Conservation (phyloP, 2,113 vertebrate species). For the Alouatta palliata region DNA sequence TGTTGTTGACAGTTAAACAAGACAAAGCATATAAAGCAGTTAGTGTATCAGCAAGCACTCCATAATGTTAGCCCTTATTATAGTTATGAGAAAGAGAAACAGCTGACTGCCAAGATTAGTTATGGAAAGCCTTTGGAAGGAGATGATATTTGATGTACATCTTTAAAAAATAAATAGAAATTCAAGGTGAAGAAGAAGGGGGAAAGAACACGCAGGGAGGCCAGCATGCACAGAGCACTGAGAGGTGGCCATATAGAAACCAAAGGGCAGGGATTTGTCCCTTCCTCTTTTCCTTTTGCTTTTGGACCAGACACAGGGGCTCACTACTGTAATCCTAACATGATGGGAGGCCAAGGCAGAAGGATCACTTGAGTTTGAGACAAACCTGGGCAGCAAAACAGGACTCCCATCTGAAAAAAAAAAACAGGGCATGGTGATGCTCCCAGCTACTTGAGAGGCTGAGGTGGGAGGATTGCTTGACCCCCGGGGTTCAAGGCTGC, state of each 20-base stretch:
- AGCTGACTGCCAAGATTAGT: not conserved
- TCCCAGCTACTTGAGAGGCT: too few relatives aligned
- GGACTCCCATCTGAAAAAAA: not conserved
- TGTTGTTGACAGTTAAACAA: not conserved
- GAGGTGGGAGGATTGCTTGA: too few relatives aligned
- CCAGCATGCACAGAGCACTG: not conserved
- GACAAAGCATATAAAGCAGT: not conserved
- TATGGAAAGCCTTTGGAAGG: not conserved
- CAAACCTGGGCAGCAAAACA: not conserved
- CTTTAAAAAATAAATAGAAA: slow-evolving; percentile 13
- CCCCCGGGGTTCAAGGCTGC: too few relatives aligned
- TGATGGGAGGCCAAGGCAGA: not conserved
- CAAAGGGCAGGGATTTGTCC: too few relatives aligned
- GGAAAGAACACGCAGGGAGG: not conserved
- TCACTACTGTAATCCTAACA: not conserved
- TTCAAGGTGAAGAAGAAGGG: not conserved
- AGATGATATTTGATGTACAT: not conserved
- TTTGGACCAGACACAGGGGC: not conserved
- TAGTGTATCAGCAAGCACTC: not conserved
- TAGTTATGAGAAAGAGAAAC: not conserved
- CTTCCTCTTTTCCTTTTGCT: not conserved
- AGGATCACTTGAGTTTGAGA: not conserved
- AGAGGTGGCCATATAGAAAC: fast-evolving
- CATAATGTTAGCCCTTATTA: not conserved
- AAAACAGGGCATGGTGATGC: too few relatives aligned